Base-by-base conservation (phyloP, 2,113 vertebrate species). In the Chinchilla lanigera region DNA sequence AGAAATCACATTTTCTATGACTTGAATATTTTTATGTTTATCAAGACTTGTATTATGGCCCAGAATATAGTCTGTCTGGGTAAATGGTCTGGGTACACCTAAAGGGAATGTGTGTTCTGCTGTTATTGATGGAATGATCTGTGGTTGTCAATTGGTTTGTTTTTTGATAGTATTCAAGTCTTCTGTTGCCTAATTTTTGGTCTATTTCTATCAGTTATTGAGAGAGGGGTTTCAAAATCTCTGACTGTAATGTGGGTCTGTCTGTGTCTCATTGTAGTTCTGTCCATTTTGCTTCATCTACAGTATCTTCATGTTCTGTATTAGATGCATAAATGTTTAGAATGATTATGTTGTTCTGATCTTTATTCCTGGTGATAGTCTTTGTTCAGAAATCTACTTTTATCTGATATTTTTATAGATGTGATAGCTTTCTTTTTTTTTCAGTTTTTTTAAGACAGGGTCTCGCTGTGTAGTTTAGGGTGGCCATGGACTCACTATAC, bases 311-410 rank as follows among this genome's bases (percentile, higher is more conserved):
- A 54, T 86, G 71, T 50, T 93, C 35, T 67, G n/a, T 86, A 73
- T 20, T 81, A 71, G 61, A 30, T 69, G 61, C 7, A 26, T 86
- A 93, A 63, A 56, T 71, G n/a, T 63, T 96, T 81, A 71, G 33
- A 35, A 96, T 81, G 56, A n/a, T 67, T 94, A 47, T 56, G 35
- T 85, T 80, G 50, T 69, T 89, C 50, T 90, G 52, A 80, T 8
- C 33, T 20, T 86, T 54, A 71, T 90, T 93, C 35, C 41, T 85
- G 20, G 28, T 35, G 24, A 78, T 86, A 60, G 35, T 69, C 28
- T 89, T 78, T 96, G 60, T 52, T 80, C 44, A 71, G 30, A 86
- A 90, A 71, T 63, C 30, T 41, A 50, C 69, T 69, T 80, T 96
- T 80, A 22, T 80, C n/a, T 93, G 61, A 71, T 71, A 86, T 71